phyloP scores from a whole-genome alignment of 2,888 invertebrate genomes.

The Sericinus montela region DNA sequence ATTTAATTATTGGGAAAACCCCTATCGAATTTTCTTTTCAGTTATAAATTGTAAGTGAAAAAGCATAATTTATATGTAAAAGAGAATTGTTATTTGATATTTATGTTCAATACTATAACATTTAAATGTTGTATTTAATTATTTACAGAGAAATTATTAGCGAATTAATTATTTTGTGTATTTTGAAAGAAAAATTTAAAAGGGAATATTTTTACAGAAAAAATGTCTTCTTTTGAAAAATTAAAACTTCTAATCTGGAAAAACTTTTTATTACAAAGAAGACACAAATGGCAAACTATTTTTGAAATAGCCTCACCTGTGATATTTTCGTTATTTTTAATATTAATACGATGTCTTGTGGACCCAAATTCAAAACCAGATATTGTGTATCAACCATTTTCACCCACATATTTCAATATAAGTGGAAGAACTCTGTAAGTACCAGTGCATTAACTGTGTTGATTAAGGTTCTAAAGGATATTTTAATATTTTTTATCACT shows the following conservation, averaged over 20 bases:
- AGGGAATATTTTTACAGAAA: slow-evolving; percentile 23
- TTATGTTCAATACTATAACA: not conserved
- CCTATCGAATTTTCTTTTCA: not conserved
- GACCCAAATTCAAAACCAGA: slow-evolving; percentile 76
- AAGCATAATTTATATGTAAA: not conserved
- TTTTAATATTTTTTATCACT: too few relatives aligned
- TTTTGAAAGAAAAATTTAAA: too few relatives aligned
- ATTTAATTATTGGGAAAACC: slow-evolving; percentile 7
- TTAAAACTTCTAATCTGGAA: slow-evolving; percentile 89
- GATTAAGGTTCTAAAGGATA: not conserved
- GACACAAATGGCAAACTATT: slow-evolving; percentile 84
- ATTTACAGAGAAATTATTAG: too few relatives aligned
- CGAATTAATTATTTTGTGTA: not conserved
- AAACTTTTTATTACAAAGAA: slow-evolving; percentile 87
- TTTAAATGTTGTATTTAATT: not conserved
- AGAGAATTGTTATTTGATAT: not conserved
- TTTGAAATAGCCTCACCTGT: slow-evolving; percentile 86
- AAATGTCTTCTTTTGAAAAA: slow-evolving; percentile 74
- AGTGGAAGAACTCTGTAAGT: slow-evolving; percentile 61
- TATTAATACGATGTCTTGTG: slow-evolving; percentile 85
- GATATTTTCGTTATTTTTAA: slow-evolving; percentile 84
- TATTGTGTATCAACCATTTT: slow-evolving; percentile 50
- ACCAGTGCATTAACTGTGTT: slow-evolving; percentile 6
- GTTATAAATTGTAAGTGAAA: not conserved
- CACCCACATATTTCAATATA: slow-evolving; percentile 65